phyloP scores from a whole-genome alignment of 2,113 vertebrate genomes.

The Chionomys nivalis region DNA sequence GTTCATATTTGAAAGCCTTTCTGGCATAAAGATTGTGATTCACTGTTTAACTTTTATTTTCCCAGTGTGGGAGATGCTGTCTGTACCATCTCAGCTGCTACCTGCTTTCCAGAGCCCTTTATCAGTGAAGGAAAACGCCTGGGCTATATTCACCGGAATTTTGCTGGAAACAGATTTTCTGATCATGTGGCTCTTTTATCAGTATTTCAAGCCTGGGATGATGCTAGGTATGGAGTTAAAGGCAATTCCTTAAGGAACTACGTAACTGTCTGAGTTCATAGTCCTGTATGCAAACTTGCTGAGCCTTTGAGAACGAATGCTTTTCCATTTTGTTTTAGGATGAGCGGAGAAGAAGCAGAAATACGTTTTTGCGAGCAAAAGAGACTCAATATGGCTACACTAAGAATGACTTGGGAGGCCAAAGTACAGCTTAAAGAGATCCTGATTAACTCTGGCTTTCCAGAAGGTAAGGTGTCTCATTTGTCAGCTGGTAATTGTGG shows the following conservation, averaged over 20 bases:
- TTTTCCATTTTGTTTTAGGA: conserved; percentile 82
- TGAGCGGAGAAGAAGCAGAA: conserved; percentile 96
- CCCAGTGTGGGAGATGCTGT: conserved; percentile 94
- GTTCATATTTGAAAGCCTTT: not conserved
- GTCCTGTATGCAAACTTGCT: not conserved
- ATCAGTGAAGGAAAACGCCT: conserved; percentile 95
- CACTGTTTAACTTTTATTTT: conserved; percentile 57
- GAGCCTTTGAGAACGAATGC: not conserved
- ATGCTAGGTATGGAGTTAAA: conserved; percentile 89
- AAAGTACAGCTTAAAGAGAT: conserved; percentile 99
- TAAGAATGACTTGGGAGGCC: conserved; percentile 99
- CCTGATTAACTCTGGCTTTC: conserved; percentile 93
- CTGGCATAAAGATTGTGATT: not conserved
- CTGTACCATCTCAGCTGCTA: conserved; percentile 95
- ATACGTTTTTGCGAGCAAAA: conserved; percentile 96
- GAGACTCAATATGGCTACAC: conserved; percentile 95
- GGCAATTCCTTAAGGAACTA: not conserved
- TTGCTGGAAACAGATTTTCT: conserved; percentile 93
- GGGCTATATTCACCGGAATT: conserved; percentile 96
- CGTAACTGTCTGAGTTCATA: not conserved
- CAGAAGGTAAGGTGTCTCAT: conserved; percentile 90
- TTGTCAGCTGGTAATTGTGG: not conserved
- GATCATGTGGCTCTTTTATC: conserved; percentile 96
- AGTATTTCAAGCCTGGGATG: conserved; percentile 97
- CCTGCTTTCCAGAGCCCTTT: conserved; percentile 97